Conservation (phyloP, 2,888 invertebrate species). For the Caenorhabditis virilis region DNA sequence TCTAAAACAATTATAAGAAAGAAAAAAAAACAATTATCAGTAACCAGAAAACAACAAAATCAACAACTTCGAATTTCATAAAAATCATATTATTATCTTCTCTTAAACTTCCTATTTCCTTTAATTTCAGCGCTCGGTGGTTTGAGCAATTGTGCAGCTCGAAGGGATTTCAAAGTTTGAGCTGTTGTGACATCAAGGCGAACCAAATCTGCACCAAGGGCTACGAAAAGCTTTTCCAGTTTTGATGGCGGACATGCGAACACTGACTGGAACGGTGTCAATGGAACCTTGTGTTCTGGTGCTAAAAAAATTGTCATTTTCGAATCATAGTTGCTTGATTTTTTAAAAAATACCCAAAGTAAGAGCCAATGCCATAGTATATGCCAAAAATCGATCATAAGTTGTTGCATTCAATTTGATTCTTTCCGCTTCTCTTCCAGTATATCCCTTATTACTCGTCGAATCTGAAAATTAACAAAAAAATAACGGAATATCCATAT, state of each 20-base stretch:
- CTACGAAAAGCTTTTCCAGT: constrained; percentile 37
- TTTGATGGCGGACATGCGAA: constrained; percentile 18
- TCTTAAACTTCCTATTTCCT: constrained; percentile 9
- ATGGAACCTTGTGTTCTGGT: constrained; percentile 33
- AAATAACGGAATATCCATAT: background rate
- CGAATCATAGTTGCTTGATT: background rate
- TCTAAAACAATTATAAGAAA: background rate
- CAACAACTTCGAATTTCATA: no score
- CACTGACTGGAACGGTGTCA: constrained; percentile 24
- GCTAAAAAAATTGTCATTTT: constrained; percentile 7
- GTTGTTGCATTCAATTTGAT: constrained; percentile 29
- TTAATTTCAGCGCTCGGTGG: constrained; percentile 29
- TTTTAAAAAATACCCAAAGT: constrained; percentile 19
- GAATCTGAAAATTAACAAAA: constrained; percentile 19
- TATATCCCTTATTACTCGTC: constrained; percentile 15
- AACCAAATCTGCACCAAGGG: constrained; percentile 40
- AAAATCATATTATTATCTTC: no score
- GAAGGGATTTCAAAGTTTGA: constrained; percentile 23
- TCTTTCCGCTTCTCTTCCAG: constrained; percentile 18
- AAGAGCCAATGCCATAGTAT: constrained; percentile 40
- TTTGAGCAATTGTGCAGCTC: constrained; percentile 35
- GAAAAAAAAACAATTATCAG: constrained; percentile 4
- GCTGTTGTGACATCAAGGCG: constrained; percentile 29
- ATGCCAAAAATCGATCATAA: constrained; percentile 43
- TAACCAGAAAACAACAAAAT: constrained; percentile 5